Evolutionary conservation across 1,140 invertebrate genomes (phyloP), one percentile per base, ranked within the genome.

Genomic region (Pogonomyrmex barbatus): DNA sequence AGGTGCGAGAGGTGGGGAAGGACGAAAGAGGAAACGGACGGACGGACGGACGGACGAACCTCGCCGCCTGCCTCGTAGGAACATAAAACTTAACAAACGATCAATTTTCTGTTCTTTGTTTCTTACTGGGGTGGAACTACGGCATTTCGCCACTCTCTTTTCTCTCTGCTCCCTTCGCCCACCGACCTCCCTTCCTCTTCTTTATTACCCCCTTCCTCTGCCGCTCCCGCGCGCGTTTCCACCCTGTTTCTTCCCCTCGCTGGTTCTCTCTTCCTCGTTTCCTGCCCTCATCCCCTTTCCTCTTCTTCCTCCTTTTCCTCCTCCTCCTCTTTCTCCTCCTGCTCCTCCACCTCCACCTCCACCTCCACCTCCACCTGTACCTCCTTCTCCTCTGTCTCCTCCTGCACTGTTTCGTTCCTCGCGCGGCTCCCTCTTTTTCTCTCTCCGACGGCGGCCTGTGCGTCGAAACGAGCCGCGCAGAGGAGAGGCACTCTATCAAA

Each of bases 51-150:
- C 76, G 71, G 65, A 87, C 77, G 78, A 90, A 62, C 86, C 65
- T 85, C 81, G 78, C 60, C 79, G 77, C 73, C 65, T 86, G 82
- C 77, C 88, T 42, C 88, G 89, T 83, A 89, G 87, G 90, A 92
- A 93, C 91, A 94, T 94, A 93, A 94, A 94, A 94, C 93, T 94
- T 94, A 93, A 94, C 93, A 94, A 94, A 94, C 93, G 93, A 94
- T 94, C 92, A 94, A 94, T 93, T 94, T 94, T 94, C 93, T 93
- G 91, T 91, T 93, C 93, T 94, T 94, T 94, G 93, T 94, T 94
- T 94, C 92, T 93, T 94, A 92, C 91, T 92, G 90, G 91, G 89
- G 88, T 91, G 86, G 85, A 91, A 85, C 91, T 89, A 89, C 91
- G 88, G 73, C 87, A 88, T 89, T 86, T 91, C 87, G 85, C 89